Conservation (phyloP, 2,888 invertebrate genomes). For the Synergus japonicus region DNA sequence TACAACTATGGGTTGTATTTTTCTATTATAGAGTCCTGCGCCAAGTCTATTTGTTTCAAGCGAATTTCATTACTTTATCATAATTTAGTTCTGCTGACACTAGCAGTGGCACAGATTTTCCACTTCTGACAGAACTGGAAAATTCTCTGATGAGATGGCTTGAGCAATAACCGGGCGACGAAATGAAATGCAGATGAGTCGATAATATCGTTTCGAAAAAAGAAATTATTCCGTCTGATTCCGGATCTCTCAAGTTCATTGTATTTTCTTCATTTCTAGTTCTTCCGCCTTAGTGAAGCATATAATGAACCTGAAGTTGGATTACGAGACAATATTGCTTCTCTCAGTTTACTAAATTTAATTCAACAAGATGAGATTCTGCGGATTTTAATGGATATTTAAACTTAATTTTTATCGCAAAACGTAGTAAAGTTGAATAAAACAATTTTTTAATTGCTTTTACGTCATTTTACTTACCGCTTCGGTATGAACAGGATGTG, state of each 20-base stretch:
- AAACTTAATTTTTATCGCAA: too few relatives aligned
- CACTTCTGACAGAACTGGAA: constrained; percentile 17
- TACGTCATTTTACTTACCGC: constrained; percentile 83
- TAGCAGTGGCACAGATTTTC: neutral
- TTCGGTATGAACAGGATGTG: constrained; percentile 93
- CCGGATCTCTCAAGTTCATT: neutral
- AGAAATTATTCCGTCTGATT: neutral
- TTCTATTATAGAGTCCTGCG: neutral
- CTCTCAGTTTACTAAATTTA: neutral
- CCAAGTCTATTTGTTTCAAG: neutral
- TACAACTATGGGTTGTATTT: neutral
- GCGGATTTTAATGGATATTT: neutral
- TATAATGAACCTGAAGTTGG: neutral
- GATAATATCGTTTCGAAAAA: neutral
- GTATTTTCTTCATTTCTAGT: neutral
- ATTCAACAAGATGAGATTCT: neutral
- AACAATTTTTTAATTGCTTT: too few relatives aligned
- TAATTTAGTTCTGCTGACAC: neutral
- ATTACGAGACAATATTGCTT: neutral
- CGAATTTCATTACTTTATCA: neutral
- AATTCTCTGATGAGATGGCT: neutral
- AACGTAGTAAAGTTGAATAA: too few relatives aligned
- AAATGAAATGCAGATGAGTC: constrained; percentile 9
- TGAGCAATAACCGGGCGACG: constrained; percentile 2
- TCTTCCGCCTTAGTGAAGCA: neutral